phyloP scores from a whole-genome alignment of 2,797 vertebrate species.

The Spea hammondii region DNA sequence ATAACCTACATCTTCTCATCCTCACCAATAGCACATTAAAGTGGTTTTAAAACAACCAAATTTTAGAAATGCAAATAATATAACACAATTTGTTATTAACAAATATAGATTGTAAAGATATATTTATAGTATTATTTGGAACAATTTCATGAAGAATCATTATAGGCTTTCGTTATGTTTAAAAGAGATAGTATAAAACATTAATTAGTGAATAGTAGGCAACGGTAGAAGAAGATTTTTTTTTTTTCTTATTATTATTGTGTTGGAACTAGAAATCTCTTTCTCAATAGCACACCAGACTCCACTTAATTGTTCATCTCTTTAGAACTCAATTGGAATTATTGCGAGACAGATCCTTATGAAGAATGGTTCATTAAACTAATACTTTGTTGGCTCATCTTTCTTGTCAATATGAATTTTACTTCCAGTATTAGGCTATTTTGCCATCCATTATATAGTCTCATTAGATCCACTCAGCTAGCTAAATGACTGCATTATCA shows the following conservation, averaged over 20 bases:
- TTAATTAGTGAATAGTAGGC: constrained; percentile 27
- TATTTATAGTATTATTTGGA: no score
- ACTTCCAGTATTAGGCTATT: constrained; percentile 37
- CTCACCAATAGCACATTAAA: no score
- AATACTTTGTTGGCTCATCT: constrained; percentile 49
- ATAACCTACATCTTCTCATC: no score
- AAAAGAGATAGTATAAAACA: no score
- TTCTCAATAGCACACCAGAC: constrained; percentile 9
- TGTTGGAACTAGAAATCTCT: constrained; percentile 24
- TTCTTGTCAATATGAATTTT: constrained; percentile 45
- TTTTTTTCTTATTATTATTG: constrained; percentile 27
- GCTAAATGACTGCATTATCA: constrained; percentile 45
- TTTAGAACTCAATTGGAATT: constrained; percentile 29
- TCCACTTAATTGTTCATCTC: constrained; percentile 45
- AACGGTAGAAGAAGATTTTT: constrained; percentile 5
- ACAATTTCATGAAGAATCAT: no score
- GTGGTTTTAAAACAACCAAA: no score
- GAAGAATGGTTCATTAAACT: constrained; percentile 49
- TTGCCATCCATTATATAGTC: constrained; percentile 31
- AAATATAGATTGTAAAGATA: no score
- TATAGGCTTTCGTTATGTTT: no score
- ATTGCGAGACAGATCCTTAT: constrained; percentile 40
- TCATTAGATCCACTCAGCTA: constrained; percentile 44
- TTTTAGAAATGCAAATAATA: no score
- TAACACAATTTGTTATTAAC: no score